These are phyloP conservation scores for Norana najaformis DNA, from an alignment of 2,888 invertebrate species.

Conservation along the genomic window DNA sequence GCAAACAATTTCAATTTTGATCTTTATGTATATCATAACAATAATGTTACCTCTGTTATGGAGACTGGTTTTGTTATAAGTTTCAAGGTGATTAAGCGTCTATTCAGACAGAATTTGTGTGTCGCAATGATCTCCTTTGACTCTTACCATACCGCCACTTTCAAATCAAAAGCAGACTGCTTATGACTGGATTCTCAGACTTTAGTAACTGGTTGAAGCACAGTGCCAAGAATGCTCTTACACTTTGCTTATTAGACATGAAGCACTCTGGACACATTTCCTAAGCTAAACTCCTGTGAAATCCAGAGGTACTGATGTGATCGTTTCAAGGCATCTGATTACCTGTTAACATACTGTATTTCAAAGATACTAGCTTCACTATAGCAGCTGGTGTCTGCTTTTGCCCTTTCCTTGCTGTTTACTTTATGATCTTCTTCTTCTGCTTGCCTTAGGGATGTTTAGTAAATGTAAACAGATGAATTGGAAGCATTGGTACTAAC, in stretches of 20 bases:
- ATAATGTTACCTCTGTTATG: background rate
- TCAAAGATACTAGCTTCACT: background rate
- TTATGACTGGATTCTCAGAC: background rate
- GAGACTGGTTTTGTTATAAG: background rate
- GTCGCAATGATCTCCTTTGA: background rate
- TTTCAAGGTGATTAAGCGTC: background rate
- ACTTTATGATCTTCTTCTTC: background rate
- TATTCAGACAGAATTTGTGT: background rate
- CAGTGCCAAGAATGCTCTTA: background rate
- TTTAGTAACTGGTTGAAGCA: background rate
- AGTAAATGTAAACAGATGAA: background rate
- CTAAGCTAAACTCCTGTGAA: background rate
- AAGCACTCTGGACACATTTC: background rate
- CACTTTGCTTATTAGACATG: background rate
- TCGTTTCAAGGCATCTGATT: background rate
- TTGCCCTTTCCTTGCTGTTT: background rate
- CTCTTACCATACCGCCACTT: background rate
- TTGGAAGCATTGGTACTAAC: background rate
- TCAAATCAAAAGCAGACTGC: background rate
- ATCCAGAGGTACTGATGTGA: background rate
- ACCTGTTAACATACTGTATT: background rate
- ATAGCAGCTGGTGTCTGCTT: background rate
- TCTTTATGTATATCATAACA: background rate
- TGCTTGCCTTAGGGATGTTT: background rate
- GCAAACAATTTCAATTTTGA: background rate